Base-by-base conservation (phyloP, 2,888 invertebrate genomes). In the Apodemia duryi region DNA sequence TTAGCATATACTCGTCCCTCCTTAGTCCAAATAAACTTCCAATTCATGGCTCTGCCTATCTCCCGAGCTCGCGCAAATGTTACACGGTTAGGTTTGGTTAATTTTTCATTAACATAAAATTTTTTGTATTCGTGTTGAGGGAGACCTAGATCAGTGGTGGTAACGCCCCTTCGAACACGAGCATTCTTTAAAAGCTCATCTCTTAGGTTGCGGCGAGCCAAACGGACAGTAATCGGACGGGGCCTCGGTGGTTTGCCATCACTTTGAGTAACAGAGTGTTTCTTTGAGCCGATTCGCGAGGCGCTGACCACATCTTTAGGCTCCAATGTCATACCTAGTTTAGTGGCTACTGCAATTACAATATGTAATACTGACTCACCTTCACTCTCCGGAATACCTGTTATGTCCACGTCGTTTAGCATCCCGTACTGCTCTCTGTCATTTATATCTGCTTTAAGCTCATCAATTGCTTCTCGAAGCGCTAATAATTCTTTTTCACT, bases 11-110 rank as follows among this genome's bases (percentile, higher is more conserved):
- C 63, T 21, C 66, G 60, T 32, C 66, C 63, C 13, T 66, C 64
- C 35, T 41, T 43, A 11, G 62, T 64, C 67, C 67, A 67, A 5
- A 62, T 49, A 49, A 57, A 67, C n/a, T 61, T 64, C 65, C 67
- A 67, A 6, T 67, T 43, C 10, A 10, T 29, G 11, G 5, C 7
- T 60, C 51, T 62, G 1, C 46, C 64, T 11, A 51, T 41, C 35
- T 57, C 29, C 41, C 67, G 38, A 11, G 67, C 63, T 43, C 54
- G 65, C 29, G 49, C 32, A 41, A 67, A 67, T n/a, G 61, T n/a
- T 28, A 49, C 11, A n/a, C 65, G 54, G 46, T 65, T 65, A 21
- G 29, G 41, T 43, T 61, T 63, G n/a, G 67, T 63, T 46, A 67
- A 62, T 11, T 65, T 63, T 41, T 67, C 65, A 43, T 67, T 67